These are phyloP conservation scores for Brachyptera putata DNA, from an alignment of 2,888 invertebrate genomes.

Conservation along the genomic window DNA sequence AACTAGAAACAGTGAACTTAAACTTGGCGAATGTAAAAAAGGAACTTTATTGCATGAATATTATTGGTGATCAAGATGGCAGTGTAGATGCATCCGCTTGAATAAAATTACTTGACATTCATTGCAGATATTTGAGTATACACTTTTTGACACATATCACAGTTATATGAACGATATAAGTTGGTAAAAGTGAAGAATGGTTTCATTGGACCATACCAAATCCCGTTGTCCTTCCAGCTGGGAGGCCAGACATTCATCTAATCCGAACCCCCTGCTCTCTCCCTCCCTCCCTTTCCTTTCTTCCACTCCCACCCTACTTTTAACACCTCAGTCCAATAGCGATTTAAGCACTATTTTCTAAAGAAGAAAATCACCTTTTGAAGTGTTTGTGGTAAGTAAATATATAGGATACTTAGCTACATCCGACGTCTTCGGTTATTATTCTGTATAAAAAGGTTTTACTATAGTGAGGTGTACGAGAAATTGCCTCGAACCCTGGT, in stretches of 20 bases:
- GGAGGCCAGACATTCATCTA: slow-evolving; percentile 7
- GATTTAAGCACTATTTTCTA: background rate
- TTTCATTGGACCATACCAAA: slow-evolving; percentile 13
- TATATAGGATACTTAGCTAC: background rate
- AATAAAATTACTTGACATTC: no score
- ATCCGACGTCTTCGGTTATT: no score
- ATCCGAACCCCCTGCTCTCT: background rate
- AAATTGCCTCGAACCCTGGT: no score
- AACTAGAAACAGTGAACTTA: no score
- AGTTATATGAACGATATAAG: background rate
- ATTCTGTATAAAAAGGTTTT: background rate
- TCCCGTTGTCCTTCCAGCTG: slow-evolving; percentile 25
- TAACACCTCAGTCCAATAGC: background rate
- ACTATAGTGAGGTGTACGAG: no score
- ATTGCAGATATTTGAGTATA: no score
- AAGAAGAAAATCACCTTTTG: background rate
- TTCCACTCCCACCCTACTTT: slow-evolving; percentile 4
- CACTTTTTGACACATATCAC: background rate
- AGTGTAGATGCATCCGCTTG: no score
- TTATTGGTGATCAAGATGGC: no score
- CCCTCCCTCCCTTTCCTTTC: background rate
- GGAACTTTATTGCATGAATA: no score
- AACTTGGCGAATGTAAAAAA: no score
- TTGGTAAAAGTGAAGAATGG: background rate
- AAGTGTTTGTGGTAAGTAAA: background rate